Percentiles rank a stretch among this genome's conserved stretches.
phyloP scores from a whole-genome alignment of 2,888 invertebrate genomes.

The Chrysomela aeneicollis region DNA sequence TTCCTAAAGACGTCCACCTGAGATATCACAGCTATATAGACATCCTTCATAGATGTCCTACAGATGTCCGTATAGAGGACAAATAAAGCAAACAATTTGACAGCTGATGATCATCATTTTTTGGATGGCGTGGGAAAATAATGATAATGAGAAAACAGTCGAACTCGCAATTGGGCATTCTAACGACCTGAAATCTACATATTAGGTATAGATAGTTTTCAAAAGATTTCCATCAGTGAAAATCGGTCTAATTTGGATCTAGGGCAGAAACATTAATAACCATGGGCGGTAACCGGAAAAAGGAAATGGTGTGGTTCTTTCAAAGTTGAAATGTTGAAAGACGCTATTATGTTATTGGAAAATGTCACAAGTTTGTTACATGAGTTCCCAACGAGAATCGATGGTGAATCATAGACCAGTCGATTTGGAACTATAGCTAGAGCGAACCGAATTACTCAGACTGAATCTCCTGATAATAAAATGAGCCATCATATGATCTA shows the following conservation, averaged over 20 bases:
- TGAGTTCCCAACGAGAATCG: conserved; percentile 39
- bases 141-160: background rate
- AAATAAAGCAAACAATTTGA: no score
- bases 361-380: conserved; percentile 46
- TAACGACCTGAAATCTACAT: background rate
- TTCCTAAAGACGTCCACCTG: no score
- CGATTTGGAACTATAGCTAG: background rate
- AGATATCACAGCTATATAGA: no score
- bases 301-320: conserved; percentile 49
- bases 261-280: conserved; percentile 43
- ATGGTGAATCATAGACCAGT: conserved; percentile 12
- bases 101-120: background rate
- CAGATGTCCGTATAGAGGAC: no score
- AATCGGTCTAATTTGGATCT: conserved; percentile 38
- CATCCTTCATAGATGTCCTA: no score
- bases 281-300: conserved; percentile 52
- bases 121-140: background rate
- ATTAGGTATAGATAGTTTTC: background rate
- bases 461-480: no score
- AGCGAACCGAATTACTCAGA: no score
- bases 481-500: no score
- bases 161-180: background rate
- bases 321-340: conserved; percentile 47
- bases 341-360: conserved; percentile 49
- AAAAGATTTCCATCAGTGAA: conserved; percentile 24